Conservation (phyloP, 2,888 invertebrate genomes). For the Acrobasis consociella region DNA sequence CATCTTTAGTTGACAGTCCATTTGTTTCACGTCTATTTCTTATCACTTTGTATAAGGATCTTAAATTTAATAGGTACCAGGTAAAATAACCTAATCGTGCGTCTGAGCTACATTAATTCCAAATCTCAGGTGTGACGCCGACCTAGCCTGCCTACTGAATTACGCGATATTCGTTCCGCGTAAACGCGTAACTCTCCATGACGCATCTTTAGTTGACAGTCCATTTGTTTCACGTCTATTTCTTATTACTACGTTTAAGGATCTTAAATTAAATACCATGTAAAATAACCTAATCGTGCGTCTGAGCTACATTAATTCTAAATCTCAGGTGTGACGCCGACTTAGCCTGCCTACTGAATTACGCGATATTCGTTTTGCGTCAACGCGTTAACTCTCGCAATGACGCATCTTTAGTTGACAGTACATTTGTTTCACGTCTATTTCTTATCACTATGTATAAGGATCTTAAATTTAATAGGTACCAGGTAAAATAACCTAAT, state of each 20-base stretch:
- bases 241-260: neutral
- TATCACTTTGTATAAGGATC: no score
- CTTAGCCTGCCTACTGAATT: conserved; percentile 38
- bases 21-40: neutral
- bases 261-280: neutral
- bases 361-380: conserved; percentile 57
- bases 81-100: neutral
- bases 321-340: conserved; percentile 3
- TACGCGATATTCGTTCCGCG: conserved; percentile 55
- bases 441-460: neutral
- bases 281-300: neutral
- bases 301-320: conserved; percentile 1
- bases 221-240: neutral
- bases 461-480: no score
- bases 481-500: no score
- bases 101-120: neutral
- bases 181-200: no score
- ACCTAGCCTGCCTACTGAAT: conserved; percentile 36
- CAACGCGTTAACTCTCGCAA: conserved; percentile 40
- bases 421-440: conserved; percentile 63
- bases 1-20: neutral
- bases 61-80: no score
- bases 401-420: conserved; percentile 74
- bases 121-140: neutral
- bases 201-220: neutral